A percentile compares a stretch with the other conserved stretches of the same genome.
phyloP scores from a whole-genome alignment of 2,888 invertebrate genomes.

The Drosophila meridiana region DNA sequence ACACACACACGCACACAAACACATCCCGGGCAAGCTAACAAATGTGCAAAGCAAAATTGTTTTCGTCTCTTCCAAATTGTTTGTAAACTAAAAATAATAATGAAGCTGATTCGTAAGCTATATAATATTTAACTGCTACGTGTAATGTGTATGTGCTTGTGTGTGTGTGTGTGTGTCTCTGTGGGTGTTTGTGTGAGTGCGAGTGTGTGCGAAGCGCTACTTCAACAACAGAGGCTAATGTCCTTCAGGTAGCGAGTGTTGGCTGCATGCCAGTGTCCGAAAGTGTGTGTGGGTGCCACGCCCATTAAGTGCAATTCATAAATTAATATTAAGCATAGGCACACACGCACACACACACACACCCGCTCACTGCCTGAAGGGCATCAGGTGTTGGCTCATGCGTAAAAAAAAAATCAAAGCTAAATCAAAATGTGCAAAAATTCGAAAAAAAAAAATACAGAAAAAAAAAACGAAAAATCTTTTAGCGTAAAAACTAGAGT shows the following conservation, averaged over 20 bases:
- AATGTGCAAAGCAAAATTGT: conserved; percentile 29
- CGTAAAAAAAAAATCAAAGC: conserved; percentile 40
- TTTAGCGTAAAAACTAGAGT: conserved; percentile 34
- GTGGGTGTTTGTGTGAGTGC: conserved; percentile 14
- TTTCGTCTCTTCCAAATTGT: conserved; percentile 16
- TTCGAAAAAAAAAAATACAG: conserved; percentile 1
- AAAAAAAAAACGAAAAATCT: conserved; percentile 19
- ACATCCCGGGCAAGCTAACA: conserved; percentile 49
- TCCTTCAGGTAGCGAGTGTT: conserved; percentile 50
- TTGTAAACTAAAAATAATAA: conserved; percentile 46
- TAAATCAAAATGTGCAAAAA: conserved; percentile 43
- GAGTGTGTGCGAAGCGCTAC: conserved; percentile 15
- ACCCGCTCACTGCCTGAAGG: conserved; percentile 75
- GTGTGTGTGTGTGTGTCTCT: conserved; percentile 24
- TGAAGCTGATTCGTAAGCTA: conserved; percentile 26
- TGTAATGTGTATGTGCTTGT: conserved; percentile 49
- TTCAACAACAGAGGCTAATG: conserved; percentile 80
- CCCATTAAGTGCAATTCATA: conserved; percentile 70
- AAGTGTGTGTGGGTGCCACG: conserved; percentile 44
- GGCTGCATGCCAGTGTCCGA: conserved; percentile 5
- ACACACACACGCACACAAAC: conserved; percentile 18
- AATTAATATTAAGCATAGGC: conserved; percentile 59
- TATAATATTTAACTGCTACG: conserved; percentile 43
- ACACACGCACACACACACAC: conserved; percentile 14
- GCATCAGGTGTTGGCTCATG: conserved; percentile 84